These are phyloP conservation scores for Fabriciana adippe DNA, from an alignment of 2,888 invertebrate species.

Conservation along the genomic window DNA sequence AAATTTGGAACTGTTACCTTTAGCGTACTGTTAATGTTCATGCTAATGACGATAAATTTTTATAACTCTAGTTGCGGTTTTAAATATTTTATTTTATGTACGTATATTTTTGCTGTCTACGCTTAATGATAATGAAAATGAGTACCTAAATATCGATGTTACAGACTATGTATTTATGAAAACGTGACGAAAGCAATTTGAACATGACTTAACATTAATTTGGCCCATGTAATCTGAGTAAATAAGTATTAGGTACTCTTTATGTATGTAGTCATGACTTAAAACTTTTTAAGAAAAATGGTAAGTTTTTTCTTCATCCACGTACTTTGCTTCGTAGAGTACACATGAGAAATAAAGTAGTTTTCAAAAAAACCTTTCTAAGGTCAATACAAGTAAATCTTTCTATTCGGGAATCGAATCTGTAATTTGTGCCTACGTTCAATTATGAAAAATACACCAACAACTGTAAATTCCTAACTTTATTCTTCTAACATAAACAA, in stretches of 20 bases:
- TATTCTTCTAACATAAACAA: too few relatives aligned
- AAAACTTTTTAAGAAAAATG: conserved; percentile 4
- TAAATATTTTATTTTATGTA: neutral
- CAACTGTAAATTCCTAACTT: too few relatives aligned
- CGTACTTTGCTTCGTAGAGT: too few relatives aligned
- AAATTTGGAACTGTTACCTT: conserved; percentile 55
- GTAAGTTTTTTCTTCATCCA: too few relatives aligned
- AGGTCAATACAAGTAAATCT: too few relatives aligned
- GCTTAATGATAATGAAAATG: neutral
- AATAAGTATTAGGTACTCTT: neutral
- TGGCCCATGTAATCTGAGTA: conserved; percentile 9
- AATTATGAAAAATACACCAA: too few relatives aligned
- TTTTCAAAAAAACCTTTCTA: too few relatives aligned
- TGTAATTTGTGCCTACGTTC: too few relatives aligned
- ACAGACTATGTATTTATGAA: neutral
- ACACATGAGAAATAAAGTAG: too few relatives aligned
- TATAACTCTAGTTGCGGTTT: conserved; percentile 37
- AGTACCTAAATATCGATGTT: conserved; percentile 1
- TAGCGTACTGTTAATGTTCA: conserved; percentile 73
- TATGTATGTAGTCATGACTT: conserved; percentile 1
- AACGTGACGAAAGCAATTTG: conserved; percentile 14
- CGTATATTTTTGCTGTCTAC: neutral
- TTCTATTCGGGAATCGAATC: too few relatives aligned
- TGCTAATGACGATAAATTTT: conserved; percentile 64
- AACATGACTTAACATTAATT: conserved; percentile 33